Evolutionary conservation across 2,113 vertebrate genomes (phyloP).

Genomic region (Thalassarche chlororhynchos): DNA sequence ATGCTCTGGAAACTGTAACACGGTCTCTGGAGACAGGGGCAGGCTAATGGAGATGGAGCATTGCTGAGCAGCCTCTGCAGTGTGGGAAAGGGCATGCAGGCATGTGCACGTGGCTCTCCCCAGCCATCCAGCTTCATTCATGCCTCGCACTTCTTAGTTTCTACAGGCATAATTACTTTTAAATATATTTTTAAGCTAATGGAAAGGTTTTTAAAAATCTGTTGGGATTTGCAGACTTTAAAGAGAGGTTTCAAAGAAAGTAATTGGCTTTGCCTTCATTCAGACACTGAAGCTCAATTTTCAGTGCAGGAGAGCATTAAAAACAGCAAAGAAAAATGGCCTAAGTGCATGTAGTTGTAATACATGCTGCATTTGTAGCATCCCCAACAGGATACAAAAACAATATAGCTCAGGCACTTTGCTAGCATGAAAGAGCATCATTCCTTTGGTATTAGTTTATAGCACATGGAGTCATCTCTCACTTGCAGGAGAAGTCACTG

Average conservation of each 20-base stretch:
- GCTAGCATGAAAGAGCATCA: constrained; percentile 61
- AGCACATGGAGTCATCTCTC: constrained; percentile 62
- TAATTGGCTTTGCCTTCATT: constrained; percentile 24
- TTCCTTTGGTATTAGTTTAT: constrained; percentile 59
- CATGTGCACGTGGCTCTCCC: not conserved
- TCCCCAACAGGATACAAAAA: constrained; percentile 43
- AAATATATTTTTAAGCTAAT: constrained; percentile 22
- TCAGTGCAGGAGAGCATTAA: constrained; percentile 25
- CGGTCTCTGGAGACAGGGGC: not conserved
- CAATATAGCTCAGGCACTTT: constrained; percentile 24
- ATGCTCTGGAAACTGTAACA: not conserved
- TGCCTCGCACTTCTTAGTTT: not conserved
- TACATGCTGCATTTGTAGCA: constrained; percentile 29
- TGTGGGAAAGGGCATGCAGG: not conserved
- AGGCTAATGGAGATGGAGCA: not conserved
- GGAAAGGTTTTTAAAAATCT: constrained; percentile 16
- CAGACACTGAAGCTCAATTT: constrained; percentile 39
- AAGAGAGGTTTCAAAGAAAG: constrained; percentile 33
- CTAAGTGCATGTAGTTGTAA: constrained; percentile 56
- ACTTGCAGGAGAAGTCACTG: constrained; percentile 60
- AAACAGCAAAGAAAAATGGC: constrained; percentile 61
- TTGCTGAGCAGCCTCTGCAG: not conserved
- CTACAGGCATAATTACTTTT: not conserved
- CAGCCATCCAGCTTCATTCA: not conserved
- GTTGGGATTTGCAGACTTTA: constrained; percentile 23